Percentiles rank a stretch among this genome's conserved stretches.
Conservation (phyloP, 2,797 vertebrate genomes). For the Tympanoctomys barrerae region DNA sequence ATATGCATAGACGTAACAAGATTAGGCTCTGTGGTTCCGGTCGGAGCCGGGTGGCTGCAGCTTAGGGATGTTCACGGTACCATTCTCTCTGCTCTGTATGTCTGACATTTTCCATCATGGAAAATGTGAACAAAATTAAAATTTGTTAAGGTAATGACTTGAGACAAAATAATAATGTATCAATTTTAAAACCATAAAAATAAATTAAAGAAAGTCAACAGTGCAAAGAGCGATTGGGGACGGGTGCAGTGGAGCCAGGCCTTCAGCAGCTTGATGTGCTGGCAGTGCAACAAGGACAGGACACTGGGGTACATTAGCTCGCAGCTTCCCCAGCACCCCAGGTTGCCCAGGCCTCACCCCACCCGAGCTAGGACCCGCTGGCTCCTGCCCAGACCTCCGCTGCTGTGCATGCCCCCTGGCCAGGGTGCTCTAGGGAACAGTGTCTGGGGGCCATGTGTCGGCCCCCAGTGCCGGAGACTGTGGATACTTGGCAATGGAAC, state of each 20-base stretch:
- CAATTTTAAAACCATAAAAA: not conserved
- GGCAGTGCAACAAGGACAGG: not conserved
- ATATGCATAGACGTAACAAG: too few relatives aligned
- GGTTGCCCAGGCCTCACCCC: too few relatives aligned
- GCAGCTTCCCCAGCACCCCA: not conserved
- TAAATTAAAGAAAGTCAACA: not conserved
- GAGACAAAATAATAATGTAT: not conserved
- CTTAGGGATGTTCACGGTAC: fast-evolving
- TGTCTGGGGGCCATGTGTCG: not conserved
- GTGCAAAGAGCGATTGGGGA: not conserved
- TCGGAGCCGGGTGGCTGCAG: not conserved
- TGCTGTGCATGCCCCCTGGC: fast-evolving
- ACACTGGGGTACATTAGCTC: not conserved
- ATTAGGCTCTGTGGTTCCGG: not conserved
- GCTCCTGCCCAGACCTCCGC: fast-evolving
- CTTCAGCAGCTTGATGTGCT: not conserved
- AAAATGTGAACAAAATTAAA: not conserved
- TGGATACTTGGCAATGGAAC: not conserved
- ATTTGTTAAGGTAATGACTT: not conserved
- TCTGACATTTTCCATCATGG: not conserved
- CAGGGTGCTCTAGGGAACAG: fast-evolving
- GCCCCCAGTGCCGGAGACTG: not conserved
- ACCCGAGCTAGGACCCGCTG: not conserved
- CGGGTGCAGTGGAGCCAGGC: not conserved
- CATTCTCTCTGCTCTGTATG: fast-evolving